Base-by-base conservation (phyloP, 2,888 invertebrate species). In the Tetragonula carbonaria region DNA sequence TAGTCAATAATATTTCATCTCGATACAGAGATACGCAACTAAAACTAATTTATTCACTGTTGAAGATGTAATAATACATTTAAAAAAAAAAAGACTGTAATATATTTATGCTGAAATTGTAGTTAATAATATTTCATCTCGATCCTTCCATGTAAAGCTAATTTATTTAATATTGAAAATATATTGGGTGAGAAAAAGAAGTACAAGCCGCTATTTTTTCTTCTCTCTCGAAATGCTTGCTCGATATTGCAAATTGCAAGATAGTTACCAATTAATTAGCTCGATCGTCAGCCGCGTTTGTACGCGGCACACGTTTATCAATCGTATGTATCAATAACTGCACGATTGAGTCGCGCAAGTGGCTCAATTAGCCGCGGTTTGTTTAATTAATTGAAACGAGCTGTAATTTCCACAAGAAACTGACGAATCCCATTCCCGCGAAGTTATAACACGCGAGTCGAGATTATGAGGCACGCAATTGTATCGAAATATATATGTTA, bases 351-450 rank as follows among this genome's bases (percentile, higher is more conserved):
- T 77, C 59, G 55, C 66, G 6, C 50, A 51, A 80, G 11, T 28
- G 65, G 45, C 23, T 59, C 33, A 77, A 77, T 71, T 66, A 59
- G 63, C n/a, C 51, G n/a, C 28, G 59, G 67, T 72, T 72, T 62
- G 66, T 65, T 76, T 80, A 66, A 77, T 80, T 38, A 75, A 70
- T 80, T 72, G 51, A 51, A 45, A 50, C 16, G 16, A 18, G 21
- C 13, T 65, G 55, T 57, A 78, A 50, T 68, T 65, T 62, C 63
- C 33, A 18, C 21, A 50, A 68, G 50, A 65, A 74, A 78, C 65
- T 74, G 68, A 23, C 59, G 23, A 57, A 28, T 67, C 62, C 45
- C 78, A 33, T n/a, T 21, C 63, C 62, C 28, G 62, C 45, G 33
- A 73, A 55, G 62, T 45, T 0, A 38, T 45, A 28, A 45, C 45